Evolutionary conservation across 2,113 vertebrate species (phyloP).

Genomic region (Typhlomys cinereus): DNA sequence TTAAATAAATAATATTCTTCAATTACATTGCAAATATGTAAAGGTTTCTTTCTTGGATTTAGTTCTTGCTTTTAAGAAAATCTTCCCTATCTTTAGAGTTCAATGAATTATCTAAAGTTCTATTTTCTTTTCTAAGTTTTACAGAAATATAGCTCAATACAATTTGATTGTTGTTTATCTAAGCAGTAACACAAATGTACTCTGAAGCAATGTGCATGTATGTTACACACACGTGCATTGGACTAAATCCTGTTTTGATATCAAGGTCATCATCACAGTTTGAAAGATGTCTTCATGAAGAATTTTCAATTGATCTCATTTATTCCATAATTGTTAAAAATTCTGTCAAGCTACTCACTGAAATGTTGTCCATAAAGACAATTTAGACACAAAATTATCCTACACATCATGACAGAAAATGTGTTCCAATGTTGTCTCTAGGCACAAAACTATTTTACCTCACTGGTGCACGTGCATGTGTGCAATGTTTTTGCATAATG

Average conservation of each 20-base stretch:
- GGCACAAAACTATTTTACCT: background rate
- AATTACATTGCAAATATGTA: background rate
- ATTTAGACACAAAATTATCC: background rate
- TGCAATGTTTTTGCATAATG: too few species aligned
- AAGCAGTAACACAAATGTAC: background rate
- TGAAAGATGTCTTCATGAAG: background rate
- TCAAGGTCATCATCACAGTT: background rate
- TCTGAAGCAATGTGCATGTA: background rate
- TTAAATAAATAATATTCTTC: background rate
- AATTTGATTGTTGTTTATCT: background rate
- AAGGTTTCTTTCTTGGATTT: background rate
- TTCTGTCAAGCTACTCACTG: background rate
- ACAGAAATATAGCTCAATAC: background rate
- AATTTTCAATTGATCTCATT: background rate
- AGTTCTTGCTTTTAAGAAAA: background rate
- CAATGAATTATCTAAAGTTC: background rate
- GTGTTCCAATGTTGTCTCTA: background rate
- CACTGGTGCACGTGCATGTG: background rate
- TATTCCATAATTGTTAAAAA: background rate
- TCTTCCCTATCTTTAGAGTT: background rate
- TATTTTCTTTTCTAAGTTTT: background rate
- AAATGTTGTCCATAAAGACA: background rate
- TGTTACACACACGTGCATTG: background rate
- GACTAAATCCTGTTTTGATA: background rate
- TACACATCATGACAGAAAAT: background rate